Base-by-base conservation (phyloP, 92 coral and sea anemone genomes). In the Metridium senile region DNA sequence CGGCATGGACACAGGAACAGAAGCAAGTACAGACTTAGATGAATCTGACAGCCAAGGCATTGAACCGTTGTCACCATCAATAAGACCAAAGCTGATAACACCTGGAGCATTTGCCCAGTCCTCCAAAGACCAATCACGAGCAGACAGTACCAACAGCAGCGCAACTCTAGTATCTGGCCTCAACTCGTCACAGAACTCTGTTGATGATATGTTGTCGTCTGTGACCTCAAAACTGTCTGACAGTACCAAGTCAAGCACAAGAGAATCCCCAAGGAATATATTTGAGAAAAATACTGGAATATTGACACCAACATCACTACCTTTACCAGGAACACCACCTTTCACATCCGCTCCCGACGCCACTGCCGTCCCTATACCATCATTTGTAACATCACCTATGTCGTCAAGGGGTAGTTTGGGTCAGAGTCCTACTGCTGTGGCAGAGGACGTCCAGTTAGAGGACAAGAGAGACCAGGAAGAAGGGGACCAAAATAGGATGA, bases 1-100 rank as follows among this genome's bases (percentile, higher is more conserved):
- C 85, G 97, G 98, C 18, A 59, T 92, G 81, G 98, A 94, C 34
- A 85, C 97, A 31, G 87, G 91, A 31, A 89, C 94, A 35, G 93
- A 90, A 74, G 89, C 93, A 21, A 88, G 93, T 61, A 88, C 91
- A 22, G 97, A 94, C 62, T 74, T 74, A 18, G 97, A 91, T 26
- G 93, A 88, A 51, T 89, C 85, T 1, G 97, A 92, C 43, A 74
- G 79, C 9, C 66, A 33, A 11, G 77, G 87, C 1, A 90, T 72
- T 31, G 95, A 71, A 47, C 49, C 49, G 6, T 81, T 81, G 19
- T 47, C 77, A 3, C 70, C 90, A 0, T 82, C 94, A 26, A 11
- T 71, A 25, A 78, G 69, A 21, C 79, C 89, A 0, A 94, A 91
- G 61, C 93, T 94, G 1, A 92, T 94, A 11, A 87, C 98, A 16